Conservation (phyloP, 2,113 vertebrate species). For the Lagopus muta region DNA sequence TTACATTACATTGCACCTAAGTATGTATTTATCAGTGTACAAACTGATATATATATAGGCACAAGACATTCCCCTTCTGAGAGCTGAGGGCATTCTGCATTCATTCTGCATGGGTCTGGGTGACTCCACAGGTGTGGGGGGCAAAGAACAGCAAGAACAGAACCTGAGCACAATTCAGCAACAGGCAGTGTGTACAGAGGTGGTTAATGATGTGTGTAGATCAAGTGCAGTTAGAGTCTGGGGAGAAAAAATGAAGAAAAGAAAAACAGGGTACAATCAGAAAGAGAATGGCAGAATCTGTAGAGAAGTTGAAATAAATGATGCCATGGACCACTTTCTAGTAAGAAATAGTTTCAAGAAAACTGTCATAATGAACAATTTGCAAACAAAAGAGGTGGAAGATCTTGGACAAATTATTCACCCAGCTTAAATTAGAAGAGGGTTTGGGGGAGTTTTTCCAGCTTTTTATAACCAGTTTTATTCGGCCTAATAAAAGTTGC, state of each 20-base stretch:
- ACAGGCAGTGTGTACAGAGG: neutral
- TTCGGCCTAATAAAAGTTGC: neutral
- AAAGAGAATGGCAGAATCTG: neutral
- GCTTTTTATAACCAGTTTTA: neutral
- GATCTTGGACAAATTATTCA: neutral
- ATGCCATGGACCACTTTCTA: neutral
- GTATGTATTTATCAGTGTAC: neutral
- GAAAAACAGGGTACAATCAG: neutral
- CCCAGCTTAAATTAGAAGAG: neutral
- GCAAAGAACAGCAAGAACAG: neutral
- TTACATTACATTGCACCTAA: neutral
- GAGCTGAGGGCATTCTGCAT: neutral
- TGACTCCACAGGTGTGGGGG: neutral
- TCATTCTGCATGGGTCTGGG: neutral
- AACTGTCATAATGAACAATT: neutral
- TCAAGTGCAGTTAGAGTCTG: neutral
- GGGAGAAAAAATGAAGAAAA: neutral
- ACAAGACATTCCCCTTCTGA: neutral
- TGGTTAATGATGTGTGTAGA: neutral
- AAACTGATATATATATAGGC: neutral
- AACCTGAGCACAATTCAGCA: neutral
- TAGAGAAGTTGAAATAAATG: neutral
- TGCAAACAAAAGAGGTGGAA: constrained; percentile 13
- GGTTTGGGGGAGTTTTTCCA: neutral
- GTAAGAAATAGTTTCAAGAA: neutral